Evolutionary conservation across 2,113 vertebrate genomes (phyloP).

Genomic region (Perognathus longimembris): DNA sequence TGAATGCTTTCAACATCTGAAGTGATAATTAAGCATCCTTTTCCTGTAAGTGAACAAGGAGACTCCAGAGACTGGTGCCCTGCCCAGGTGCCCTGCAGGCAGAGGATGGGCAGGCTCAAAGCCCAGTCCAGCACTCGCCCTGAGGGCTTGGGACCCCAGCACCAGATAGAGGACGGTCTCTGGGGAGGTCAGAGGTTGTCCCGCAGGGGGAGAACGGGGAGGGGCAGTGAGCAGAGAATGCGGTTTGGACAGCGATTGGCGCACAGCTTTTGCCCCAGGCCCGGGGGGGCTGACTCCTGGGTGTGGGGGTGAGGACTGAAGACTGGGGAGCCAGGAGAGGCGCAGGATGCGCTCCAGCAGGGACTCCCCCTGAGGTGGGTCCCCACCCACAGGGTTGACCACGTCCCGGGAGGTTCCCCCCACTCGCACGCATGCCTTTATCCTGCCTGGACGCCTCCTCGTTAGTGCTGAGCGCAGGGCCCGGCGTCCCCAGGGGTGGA

Average conservation of each 20-base stretch:
- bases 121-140: neutral
- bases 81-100: neutral
- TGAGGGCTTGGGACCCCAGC: neutral
- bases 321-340: neutral
- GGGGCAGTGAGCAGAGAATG: neutral
- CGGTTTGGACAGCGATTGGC: neutral
- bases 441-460: neutral
- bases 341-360: neutral
- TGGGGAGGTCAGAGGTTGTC: neutral
- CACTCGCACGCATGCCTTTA: neutral
- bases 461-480: neutral
- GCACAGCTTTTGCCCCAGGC: neutral
- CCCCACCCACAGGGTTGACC: neutral
- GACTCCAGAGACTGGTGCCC: neutral
- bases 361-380: neutral
- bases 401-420: neutral
- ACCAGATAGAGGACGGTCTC: neutral
- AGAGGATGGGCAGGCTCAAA: neutral
- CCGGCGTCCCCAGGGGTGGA: constrained; percentile 9
- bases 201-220: neutral
- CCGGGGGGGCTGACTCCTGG: neutral
- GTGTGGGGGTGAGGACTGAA: neutral
- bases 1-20: neutral
- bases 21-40: constrained; percentile 17
- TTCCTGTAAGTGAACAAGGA: neutral